Base-by-base conservation (phyloP, 2,797 vertebrate species). In the Salmo trutta region DNA sequence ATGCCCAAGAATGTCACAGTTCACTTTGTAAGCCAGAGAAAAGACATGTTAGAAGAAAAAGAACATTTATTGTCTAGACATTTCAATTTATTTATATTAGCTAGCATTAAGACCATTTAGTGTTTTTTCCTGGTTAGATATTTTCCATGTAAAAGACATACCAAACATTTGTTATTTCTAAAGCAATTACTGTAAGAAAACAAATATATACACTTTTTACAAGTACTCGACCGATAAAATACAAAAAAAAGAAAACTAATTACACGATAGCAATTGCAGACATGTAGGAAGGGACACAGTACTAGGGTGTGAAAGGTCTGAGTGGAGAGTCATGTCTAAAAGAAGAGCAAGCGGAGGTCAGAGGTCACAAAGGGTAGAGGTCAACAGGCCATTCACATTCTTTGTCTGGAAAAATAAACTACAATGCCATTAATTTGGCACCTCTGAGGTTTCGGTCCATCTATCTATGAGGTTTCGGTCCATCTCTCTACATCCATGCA, bases 171-270 rank as follows among this genome's bases (percentile, higher is more conserved):
- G 88, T 83, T 93, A 90, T 91, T 96, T 95, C 96, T 97, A 97
- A 96, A 97, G 93, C 90, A 94, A 95, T 81, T 97, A 95, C 94
- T 95, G 94, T 97, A 97, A 93, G 95, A 96, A 95, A 95, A 70
- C 89, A 8, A 53, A 72, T 27, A 94, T 97, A 92, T 97, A 97
- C 96, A 97, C 89, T 96, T 97, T 97, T 91, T 97, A 98, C 96
- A 97, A 95, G 95, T 90, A 91, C 93, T 95, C 93, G 94, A 96
- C 92, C 93, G 91, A 93, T 90, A 95, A 95, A 95, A 90, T 87
- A 89, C 89, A 89, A 95, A 92, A 72, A 41, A 69, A 31, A 76
- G 70, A 65, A 56, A 76, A 73, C 81, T 24, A 79, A 84, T 47
- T 69, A 10, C 81, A 92, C 86, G 88, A 47, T 47, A 47, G 41